These are phyloP conservation scores for Corythoichthys haematopterus DNA, from an alignment of 2,113 vertebrate genomes.

Conservation along the genomic window DNA sequence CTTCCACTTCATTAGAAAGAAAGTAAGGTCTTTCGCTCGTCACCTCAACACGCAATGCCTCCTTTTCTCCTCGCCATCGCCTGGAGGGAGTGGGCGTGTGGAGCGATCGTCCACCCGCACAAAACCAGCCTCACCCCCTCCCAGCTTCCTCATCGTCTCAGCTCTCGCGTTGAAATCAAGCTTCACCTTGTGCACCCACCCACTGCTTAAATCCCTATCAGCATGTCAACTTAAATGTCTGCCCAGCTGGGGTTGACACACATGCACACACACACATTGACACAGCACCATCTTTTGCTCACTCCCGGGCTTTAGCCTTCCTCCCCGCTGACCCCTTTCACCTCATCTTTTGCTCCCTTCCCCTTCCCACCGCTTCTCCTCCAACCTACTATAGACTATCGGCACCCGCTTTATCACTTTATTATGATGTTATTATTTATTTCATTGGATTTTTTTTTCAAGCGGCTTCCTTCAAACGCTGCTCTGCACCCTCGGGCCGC, in stretches of 20 bases:
- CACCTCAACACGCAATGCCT: constrained; percentile 66
- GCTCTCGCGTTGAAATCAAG: constrained; percentile 71
- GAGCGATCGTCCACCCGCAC: constrained; percentile 25
- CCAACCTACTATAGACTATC: constrained; percentile 26
- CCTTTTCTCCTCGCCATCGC: constrained; percentile 40
- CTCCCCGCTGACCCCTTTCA: constrained; percentile 66
- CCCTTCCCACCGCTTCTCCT: constrained; percentile 42
- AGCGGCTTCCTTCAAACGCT: constrained; percentile 30
- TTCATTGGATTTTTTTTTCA: constrained; percentile 19
- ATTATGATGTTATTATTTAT: constrained; percentile 5
- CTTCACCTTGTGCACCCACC: constrained; percentile 70
- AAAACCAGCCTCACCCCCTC: constrained; percentile 42
- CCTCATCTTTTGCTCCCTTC: constrained; percentile 61
- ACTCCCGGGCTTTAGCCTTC: constrained; percentile 71
- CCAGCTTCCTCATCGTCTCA: constrained; percentile 69
- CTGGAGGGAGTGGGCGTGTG: constrained; percentile 39
- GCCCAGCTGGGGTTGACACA: constrained; percentile 74
- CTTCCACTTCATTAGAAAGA: constrained; percentile 76
- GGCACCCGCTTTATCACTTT: constrained; percentile 28
- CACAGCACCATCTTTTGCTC: constrained; percentile 52
- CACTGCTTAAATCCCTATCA: constrained; percentile 81
- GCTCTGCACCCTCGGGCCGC: constrained; percentile 22
- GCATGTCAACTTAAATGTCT: constrained; percentile 81
- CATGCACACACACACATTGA: constrained; percentile 22
- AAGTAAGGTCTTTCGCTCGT: constrained; percentile 58